Percentiles rank a stretch among this genome's conserved stretches.
Evolutionary conservation across 2,797 vertebrate genomes (phyloP).

Genomic region (Paguma larvata): DNA sequence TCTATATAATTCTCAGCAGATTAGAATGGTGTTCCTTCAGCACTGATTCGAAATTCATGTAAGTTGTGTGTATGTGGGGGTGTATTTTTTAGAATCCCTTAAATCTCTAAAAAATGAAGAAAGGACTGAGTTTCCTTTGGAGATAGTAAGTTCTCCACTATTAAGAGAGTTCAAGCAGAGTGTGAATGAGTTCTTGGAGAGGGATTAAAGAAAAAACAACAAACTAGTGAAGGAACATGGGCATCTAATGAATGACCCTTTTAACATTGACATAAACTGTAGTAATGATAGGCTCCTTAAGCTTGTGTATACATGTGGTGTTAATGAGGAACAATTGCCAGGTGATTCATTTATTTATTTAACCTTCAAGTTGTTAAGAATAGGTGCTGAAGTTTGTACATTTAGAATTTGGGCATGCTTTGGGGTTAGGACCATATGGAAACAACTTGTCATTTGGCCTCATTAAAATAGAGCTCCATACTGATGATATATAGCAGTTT

Average conservation of each 20-base stretch:
- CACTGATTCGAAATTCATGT: not conserved
- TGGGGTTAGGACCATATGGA: not conserved
- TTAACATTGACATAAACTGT: not conserved
- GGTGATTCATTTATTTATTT: conserved; percentile 46
- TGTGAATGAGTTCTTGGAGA: not conserved
- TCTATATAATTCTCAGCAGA: not conserved
- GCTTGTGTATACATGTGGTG: not conserved
- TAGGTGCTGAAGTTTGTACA: not conserved
- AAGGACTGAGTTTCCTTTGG: not conserved
- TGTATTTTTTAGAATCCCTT: conserved; percentile 5
- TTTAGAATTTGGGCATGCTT: not conserved
- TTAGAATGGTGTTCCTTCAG: not conserved
- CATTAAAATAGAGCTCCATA: not conserved
- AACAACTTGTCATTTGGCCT: not conserved
- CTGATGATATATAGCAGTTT: not conserved
- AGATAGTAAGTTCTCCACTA: not conserved
- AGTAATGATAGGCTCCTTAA: not conserved
- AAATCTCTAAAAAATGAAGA: conserved; percentile 16
- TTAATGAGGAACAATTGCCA: not conserved
- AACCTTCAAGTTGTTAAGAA: not conserved
- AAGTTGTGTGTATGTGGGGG: not conserved
- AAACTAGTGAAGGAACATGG: not conserved
- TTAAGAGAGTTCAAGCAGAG: not conserved
- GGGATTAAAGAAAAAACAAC: not conserved
- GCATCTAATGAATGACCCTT: not conserved